A percentile compares a stretch with the other conserved stretches of the same genome.
Evolutionary conservation across 1,140 invertebrate species (phyloP).

Genomic region (Lethrus apterus): DNA sequence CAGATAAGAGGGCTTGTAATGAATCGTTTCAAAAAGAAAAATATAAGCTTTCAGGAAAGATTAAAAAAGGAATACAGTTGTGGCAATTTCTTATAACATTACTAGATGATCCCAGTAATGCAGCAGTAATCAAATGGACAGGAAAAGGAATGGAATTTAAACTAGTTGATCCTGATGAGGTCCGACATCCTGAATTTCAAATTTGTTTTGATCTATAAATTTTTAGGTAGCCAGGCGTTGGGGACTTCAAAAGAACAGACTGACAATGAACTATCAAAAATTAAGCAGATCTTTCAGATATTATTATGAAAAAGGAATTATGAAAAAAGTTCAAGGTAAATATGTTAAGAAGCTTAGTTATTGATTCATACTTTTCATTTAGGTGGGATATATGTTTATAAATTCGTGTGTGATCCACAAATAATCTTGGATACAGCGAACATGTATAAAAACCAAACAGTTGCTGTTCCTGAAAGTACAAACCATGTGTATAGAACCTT

Average conservation of each 20-base stretch:
- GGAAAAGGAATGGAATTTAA: conserved; percentile 11
- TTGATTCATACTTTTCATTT: too few relatives aligned
- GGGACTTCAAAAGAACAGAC: conserved; percentile 4
- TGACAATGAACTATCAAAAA: conserved; percentile 9
- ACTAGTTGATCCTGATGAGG: conserved; percentile 13
- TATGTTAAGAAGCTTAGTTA: too few relatives aligned
- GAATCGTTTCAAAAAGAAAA: too few relatives aligned
- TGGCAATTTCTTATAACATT: conserved; percentile 10
- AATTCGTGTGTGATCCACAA: conserved; percentile 10
- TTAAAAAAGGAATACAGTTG: conserved; percentile 1
- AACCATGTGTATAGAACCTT: too few relatives aligned
- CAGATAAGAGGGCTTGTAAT: too few relatives aligned
- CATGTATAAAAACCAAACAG: too few relatives aligned
- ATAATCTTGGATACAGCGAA: too few relatives aligned
- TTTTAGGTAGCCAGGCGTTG: conserved; percentile 10
- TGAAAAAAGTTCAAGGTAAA: conserved; percentile 10
- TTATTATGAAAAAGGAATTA: conserved; percentile 13
- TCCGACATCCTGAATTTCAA: background rate
- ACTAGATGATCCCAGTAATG: conserved; percentile 4
- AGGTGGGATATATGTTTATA: conserved; percentile 13
- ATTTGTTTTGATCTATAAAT: background rate
- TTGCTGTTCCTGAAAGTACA: too few relatives aligned
- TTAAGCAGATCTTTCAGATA: conserved; percentile 10
- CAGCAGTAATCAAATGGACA: conserved; percentile 6
- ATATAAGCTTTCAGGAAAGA: too few relatives aligned